phyloP scores from a whole-genome alignment of 2,113 vertebrate species.

The Phocoena sinus region DNA sequence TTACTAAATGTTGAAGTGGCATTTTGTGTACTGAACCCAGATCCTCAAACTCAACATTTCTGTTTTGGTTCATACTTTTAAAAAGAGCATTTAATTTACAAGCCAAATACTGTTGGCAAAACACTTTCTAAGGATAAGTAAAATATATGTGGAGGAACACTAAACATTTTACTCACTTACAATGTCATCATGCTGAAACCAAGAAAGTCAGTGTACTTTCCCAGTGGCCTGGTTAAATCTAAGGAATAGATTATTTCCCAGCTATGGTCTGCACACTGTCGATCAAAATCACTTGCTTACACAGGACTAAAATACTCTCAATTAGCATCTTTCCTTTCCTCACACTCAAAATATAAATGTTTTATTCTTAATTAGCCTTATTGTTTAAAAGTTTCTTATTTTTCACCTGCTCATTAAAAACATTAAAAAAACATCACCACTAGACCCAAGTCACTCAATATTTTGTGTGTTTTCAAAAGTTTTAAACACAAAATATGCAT shows the following conservation, averaged over 20 bases:
- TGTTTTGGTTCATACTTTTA: conserved; percentile 24
- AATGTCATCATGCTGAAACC: not conserved
- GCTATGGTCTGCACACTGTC: not conserved
- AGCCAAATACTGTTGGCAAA: conserved; percentile 39
- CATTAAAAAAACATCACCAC: not conserved
- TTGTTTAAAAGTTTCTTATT: conserved; percentile 23
- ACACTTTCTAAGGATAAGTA: conserved; percentile 4
- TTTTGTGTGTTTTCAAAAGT: not conserved
- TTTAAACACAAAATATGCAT: conserved; percentile 1
- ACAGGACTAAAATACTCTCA: not conserved
- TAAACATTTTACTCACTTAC: conserved; percentile 16
- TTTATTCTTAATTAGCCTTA: not conserved
- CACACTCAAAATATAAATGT: not conserved
- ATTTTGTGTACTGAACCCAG: not conserved
- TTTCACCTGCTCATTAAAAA: not conserved
- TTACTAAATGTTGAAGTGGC: not conserved
- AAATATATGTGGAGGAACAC: conserved; percentile 22
- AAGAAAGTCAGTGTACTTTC: conserved; percentile 27
- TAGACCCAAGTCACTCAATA: not conserved
- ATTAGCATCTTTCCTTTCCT: conserved; percentile 7
- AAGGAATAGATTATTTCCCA: not conserved
- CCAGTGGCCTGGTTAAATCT: conserved; percentile 24
- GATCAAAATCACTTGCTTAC: conserved; percentile 27
- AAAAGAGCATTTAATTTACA: conserved; percentile 36
- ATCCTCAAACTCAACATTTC: conserved; percentile 15